Conservation (phyloP, 2,113 vertebrate genomes). For the Phoxinus phoxinus region DNA sequence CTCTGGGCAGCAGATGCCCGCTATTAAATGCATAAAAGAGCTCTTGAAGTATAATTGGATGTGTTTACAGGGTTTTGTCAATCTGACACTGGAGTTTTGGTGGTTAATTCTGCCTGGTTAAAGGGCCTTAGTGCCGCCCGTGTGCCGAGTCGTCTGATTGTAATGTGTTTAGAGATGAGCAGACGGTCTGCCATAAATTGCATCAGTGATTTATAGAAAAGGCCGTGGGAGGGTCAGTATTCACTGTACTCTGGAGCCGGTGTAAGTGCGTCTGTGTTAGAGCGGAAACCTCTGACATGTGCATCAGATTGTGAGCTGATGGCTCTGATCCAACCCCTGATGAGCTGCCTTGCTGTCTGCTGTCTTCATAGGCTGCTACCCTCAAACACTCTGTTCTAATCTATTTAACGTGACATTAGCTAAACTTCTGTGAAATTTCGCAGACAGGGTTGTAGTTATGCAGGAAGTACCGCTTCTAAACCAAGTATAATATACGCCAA, state of each 20-base stretch:
- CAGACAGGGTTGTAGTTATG: background rate
- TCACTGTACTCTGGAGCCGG: background rate
- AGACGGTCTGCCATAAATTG: constrained; percentile 30
- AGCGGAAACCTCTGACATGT: background rate
- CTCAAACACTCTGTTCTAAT: background rate
- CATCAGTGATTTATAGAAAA: constrained; percentile 36
- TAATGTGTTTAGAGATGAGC: constrained; percentile 32
- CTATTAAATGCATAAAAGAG: constrained; percentile 48
- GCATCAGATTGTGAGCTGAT: constrained; percentile 13
- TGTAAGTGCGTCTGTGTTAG: constrained; percentile 6
- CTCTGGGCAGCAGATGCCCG: constrained; percentile 4
- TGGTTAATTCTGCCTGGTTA: constrained; percentile 30
- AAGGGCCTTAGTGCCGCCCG: constrained; percentile 5
- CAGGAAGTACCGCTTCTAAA: background rate
- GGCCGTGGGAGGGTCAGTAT: constrained; percentile 28
- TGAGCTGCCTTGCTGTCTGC: background rate
- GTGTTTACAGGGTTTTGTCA: constrained; percentile 27
- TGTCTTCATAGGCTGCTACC: background rate
- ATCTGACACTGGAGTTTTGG: constrained; percentile 6
- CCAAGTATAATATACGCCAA: no score
- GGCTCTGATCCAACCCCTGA: constrained; percentile 6
- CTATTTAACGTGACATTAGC: background rate
- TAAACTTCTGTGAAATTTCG: background rate
- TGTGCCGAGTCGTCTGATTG: constrained; percentile 7
- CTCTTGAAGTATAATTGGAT: constrained; percentile 47